Percentiles rank a stretch among this genome's conserved stretches.
phyloP scores from a whole-genome alignment of 2,797 vertebrate genomes.

The Eupleurogrammus muticus region DNA sequence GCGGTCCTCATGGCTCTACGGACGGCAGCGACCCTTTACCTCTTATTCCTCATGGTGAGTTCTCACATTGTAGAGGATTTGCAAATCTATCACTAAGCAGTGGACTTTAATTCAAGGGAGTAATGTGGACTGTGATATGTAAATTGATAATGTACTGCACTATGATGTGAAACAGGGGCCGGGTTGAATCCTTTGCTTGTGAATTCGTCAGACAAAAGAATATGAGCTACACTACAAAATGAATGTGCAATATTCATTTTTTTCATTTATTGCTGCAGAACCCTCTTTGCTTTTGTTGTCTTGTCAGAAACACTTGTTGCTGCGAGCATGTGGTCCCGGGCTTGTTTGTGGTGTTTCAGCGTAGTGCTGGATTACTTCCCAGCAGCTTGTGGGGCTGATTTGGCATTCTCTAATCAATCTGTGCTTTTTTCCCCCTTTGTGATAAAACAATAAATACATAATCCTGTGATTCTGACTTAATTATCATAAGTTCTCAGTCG shows the following conservation, averaged over 20 bases:
- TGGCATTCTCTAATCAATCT: background rate
- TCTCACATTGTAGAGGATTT: constrained; percentile 8
- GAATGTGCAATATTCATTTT: constrained; percentile 5
- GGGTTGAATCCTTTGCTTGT: background rate
- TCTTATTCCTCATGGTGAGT: constrained; percentile 78
- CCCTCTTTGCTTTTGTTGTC: constrained; percentile 68
- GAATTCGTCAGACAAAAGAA: background rate
- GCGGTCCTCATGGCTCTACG: constrained; percentile 71
- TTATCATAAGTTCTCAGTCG: background rate
- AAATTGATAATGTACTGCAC: background rate
- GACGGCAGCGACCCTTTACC: constrained; percentile 46
- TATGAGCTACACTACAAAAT: background rate
- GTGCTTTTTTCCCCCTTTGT: background rate
- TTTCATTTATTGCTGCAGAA: constrained; percentile 25
- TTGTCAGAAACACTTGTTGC: constrained; percentile 80
- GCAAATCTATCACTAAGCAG: background rate
- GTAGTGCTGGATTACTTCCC: constrained; percentile 12
- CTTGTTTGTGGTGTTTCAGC: constrained; percentile 35
- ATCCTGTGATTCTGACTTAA: background rate
- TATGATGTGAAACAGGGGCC: background rate
- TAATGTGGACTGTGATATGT: background rate
- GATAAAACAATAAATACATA: background rate
- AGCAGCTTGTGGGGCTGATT: background rate
- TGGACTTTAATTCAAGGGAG: background rate
- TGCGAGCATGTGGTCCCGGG: constrained; percentile 38